Evolutionary conservation across 2,888 invertebrate species (phyloP).

Genomic region (Marronus borbonicus): DNA sequence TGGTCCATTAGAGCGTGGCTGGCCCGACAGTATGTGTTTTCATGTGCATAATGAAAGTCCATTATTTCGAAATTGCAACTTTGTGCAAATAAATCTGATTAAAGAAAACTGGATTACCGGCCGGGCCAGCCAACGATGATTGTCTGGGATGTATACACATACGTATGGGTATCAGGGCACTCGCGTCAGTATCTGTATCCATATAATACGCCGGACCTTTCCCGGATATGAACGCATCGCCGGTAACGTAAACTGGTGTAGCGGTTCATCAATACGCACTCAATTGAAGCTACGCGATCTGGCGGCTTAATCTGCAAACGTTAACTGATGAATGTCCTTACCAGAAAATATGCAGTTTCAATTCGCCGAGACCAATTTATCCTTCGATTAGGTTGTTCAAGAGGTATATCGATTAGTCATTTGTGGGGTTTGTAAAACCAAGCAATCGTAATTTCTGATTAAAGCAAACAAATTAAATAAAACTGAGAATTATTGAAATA

Average conservation of each 20-base stretch:
- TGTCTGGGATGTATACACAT: not conserved
- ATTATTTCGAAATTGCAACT: slow-evolving; percentile 48
- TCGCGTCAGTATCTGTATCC: not conserved
- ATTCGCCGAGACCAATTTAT: slow-evolving; percentile 4
- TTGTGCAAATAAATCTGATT: slow-evolving; percentile 47
- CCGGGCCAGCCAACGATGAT: not conserved
- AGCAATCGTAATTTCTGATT: too few species aligned
- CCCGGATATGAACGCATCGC: slow-evolving; percentile 1
- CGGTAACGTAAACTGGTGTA: not conserved
- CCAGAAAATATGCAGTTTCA: slow-evolving; percentile 35
- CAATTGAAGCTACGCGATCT: slow-evolving; percentile 27
- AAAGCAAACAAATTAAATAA: too few species aligned
- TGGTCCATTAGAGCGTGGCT: slow-evolving; percentile 35
- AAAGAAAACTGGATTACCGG: slow-evolving; percentile 45
- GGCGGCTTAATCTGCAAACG: slow-evolving; percentile 27
- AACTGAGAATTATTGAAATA: too few species aligned
- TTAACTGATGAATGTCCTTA: slow-evolving; percentile 35
- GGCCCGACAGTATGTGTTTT: slow-evolving; percentile 9
- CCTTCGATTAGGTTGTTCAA: not conserved
- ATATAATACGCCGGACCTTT: not conserved
- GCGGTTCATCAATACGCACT: slow-evolving; percentile 14
- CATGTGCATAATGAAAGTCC: slow-evolving; percentile 45
- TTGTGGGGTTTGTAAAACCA: not conserved
- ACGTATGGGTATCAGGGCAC: not conserved
- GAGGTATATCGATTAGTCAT: not conserved